phyloP scores from a whole-genome alignment of 2,797 vertebrate species.

The Eremophila alpestris region DNA sequence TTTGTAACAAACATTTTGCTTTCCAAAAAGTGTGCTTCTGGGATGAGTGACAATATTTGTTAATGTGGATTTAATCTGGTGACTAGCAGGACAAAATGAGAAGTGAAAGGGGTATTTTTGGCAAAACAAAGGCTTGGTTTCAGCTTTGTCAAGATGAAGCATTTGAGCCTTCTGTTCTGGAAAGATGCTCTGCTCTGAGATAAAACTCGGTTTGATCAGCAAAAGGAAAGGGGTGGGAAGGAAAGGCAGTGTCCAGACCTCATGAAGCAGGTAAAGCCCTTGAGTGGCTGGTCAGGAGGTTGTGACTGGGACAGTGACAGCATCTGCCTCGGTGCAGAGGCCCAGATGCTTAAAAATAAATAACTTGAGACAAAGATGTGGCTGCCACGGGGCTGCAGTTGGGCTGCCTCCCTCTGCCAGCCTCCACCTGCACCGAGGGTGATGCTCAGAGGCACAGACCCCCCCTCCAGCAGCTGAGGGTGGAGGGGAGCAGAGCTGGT shows the following conservation, averaged over 20 bases:
- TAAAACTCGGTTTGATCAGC: background rate
- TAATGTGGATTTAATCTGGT: constrained; percentile 42
- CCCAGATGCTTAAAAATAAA: background rate
- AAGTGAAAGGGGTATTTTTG: constrained; percentile 45
- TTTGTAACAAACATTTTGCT: background rate
- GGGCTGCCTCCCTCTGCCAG: background rate
- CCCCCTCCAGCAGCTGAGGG: background rate
- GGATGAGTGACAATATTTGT: constrained; percentile 42
- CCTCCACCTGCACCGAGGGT: fast-evolving
- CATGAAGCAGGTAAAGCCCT: background rate
- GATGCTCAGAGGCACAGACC: background rate
- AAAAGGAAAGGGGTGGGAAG: background rate
- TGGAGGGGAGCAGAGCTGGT: background rate
- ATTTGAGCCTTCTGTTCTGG: constrained; percentile 42
- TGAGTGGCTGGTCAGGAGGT: background rate
- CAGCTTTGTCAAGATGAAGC: background rate
- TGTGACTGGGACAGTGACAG: background rate
- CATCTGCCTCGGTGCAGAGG: background rate
- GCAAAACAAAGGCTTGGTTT: constrained; percentile 39
- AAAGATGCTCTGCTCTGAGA: background rate
- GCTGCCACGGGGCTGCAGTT: background rate
- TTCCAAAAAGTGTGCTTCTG: background rate
- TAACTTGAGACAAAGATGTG: background rate
- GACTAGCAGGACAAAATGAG: background rate
- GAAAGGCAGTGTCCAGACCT: background rate